Evolutionary conservation across 2,888 invertebrate species (phyloP), one percentile per base, ranked within the genome.

Genomic region (Eilema sororculum): DNA sequence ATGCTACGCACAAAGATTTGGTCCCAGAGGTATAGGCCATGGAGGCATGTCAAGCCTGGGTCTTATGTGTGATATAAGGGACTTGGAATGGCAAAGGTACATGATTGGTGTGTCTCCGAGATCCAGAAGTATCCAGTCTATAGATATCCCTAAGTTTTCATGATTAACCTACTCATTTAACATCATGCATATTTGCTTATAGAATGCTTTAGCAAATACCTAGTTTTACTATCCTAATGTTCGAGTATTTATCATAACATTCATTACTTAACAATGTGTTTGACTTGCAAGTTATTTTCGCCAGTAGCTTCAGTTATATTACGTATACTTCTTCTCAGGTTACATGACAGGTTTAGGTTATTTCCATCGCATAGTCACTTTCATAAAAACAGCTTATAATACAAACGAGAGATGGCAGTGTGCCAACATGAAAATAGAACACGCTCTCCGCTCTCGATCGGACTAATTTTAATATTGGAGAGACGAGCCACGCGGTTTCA

Each of bases 1-100:
- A 96, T 99, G 99, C 96, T 99, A 99, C 97, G 98, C 98, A 91
- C 98, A 98, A 96, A 98, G 97, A 96, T 99, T 97, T 96, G 99
- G 99, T 86, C 98, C 98, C 86, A 97, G 98, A 96, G 98, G 98
- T 91, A 97, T 98, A 95, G 99, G 98, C 90, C 98, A 98, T 95
- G 98, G 98, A 87, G 98, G 98, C 91, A 98, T 98, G 92, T 97
- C 97, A 86, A 97, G 97, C 93, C 96, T 98, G 91, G 98, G 98
- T 90, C 96, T 98, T 91, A 97, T 97, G 96, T 97, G 97, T 96
- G 98, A 98, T 96, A 96, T 97, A 95, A 97, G 95, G 96, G 98
- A 98, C 95, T 89, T 93, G 89, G 96, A 97, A 91, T 96, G 97
- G 96, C 97, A 97, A 96, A 97, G 97, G 97, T 97, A 97, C 86